Evolutionary conservation across 2,113 vertebrate species (phyloP).

Genomic region (Rhinogobius similis): DNA sequence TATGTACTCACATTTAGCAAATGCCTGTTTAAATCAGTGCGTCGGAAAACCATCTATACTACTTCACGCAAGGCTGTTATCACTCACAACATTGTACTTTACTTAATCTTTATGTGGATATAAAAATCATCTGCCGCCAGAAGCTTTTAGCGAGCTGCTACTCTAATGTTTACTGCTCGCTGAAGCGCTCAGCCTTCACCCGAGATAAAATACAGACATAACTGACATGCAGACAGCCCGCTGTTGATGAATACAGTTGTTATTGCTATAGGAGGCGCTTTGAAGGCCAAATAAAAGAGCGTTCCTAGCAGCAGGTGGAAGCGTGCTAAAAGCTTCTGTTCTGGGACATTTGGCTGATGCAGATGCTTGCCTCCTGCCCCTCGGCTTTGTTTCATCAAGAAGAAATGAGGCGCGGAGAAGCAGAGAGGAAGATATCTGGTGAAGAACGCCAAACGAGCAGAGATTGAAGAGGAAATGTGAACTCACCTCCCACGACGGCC

Average conservation of each 20-base stretch:
- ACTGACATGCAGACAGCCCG: not conserved
- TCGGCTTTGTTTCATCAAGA: not conserved
- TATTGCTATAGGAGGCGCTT: conserved; percentile 6
- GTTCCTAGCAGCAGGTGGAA: not conserved
- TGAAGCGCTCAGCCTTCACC: not conserved
- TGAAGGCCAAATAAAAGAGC: conserved; percentile 7
- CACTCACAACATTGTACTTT: not conserved
- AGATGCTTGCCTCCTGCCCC: conserved; percentile 3
- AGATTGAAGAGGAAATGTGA: not conserved
- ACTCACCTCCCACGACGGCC: conserved; percentile 9
- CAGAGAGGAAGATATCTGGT: not conserved
- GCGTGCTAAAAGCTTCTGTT: conserved; percentile 4
- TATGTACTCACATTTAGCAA: not conserved
- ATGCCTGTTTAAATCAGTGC: no score
- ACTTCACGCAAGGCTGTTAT: not conserved
- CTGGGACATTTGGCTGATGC: conserved; percentile 12
- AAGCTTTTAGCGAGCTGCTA: not conserved
- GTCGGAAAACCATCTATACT: not conserved
- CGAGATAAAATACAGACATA: conserved; percentile 7
- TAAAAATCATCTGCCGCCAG: not conserved
- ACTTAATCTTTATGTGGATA: conserved; percentile 7
- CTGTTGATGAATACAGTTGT: conserved; percentile 7
- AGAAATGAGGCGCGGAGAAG: not conserved
- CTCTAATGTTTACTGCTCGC: not conserved
- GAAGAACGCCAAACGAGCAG: not conserved